phyloP scores from a whole-genome alignment of 53 echinoderm and acorn worm species.

The Mesocentrotus franciscanus region DNA sequence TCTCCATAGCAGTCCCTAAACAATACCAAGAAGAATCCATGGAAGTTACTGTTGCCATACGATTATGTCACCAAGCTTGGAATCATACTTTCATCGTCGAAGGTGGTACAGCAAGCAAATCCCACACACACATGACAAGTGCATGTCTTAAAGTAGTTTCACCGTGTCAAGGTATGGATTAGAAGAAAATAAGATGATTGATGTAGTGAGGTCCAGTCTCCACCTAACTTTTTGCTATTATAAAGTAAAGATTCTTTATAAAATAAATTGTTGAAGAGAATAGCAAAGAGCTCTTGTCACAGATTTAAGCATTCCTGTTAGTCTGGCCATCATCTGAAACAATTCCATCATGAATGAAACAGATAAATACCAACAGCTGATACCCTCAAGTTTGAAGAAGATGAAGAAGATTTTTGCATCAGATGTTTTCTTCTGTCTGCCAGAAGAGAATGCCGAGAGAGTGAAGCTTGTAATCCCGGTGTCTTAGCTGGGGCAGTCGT shows the following conservation, averaged over 20 bases:
- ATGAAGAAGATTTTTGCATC: background rate
- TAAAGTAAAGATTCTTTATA: background rate
- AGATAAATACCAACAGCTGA: background rate
- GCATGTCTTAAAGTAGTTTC: background rate
- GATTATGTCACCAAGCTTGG: background rate
- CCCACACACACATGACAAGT: background rate
- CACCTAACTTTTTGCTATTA: background rate
- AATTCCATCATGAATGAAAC: background rate
- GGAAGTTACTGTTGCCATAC: background rate
- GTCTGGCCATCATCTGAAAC: background rate
- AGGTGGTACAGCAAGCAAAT: background rate
- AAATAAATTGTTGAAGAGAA: background rate
- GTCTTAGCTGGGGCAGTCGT: background rate
- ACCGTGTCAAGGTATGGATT: background rate
- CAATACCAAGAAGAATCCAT: background rate
- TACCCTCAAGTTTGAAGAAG: background rate
- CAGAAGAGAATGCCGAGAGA: background rate
- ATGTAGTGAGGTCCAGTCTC: background rate
- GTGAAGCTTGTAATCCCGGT: background rate
- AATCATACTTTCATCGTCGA: background rate
- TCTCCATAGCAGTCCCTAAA: background rate
- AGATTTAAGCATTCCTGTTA: background rate
- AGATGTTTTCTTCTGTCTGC: background rate
- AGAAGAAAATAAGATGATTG: background rate
- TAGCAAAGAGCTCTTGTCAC: background rate